Evolutionary conservation across 2,113 vertebrate species (phyloP).

Genomic region (Maccullochella peelii): DNA sequence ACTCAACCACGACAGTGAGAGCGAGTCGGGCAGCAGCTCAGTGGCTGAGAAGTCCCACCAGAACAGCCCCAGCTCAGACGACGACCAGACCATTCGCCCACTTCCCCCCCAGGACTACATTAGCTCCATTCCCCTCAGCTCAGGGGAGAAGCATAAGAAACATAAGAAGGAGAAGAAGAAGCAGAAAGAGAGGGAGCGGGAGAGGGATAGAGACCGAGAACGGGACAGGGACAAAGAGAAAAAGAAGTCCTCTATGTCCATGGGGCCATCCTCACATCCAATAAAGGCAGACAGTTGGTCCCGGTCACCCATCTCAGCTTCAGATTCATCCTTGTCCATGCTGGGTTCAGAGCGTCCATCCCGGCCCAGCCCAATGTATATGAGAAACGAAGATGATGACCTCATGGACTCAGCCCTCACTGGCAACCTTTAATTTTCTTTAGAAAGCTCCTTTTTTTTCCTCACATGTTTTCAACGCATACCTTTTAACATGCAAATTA

Average conservation of each 20-base stretch:
- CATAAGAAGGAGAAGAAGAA: conserved; percentile 99
- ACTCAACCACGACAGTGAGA: conserved; percentile 96
- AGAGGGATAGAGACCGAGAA: conserved; percentile 90
- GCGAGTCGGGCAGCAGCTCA: conserved; percentile 95
- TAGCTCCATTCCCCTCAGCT: conserved; percentile 88
- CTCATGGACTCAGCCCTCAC: conserved; percentile 98
- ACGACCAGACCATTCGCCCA: conserved; percentile 88
- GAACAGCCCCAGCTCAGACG: conserved; percentile 98
- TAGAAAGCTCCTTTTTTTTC: conserved; percentile 10
- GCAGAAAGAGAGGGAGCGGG: conserved; percentile 91
- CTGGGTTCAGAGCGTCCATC: conserved; percentile 90
- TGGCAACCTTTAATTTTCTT: conserved; percentile 85
- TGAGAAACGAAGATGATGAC: conserved; percentile 96
- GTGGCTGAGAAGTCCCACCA: conserved; percentile 98
- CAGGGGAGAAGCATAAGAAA: conserved; percentile 97
- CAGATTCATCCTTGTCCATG: conserved; percentile 91
- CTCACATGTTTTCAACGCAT: conserved; percentile 31
- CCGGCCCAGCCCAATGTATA: conserved; percentile 92
- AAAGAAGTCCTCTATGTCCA: conserved; percentile 89
- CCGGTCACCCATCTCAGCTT: conserved; percentile 92
- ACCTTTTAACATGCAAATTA: conserved; percentile 53
- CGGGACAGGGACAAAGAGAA: conserved; percentile 92
- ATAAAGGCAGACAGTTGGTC: conserved; percentile 97
- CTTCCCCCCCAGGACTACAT: conserved; percentile 84
- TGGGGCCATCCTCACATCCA: conserved; percentile 82